These are phyloP conservation scores for Syritta pipiens DNA, from an alignment of 2,888 invertebrate genomes.

Conservation along the genomic window DNA sequence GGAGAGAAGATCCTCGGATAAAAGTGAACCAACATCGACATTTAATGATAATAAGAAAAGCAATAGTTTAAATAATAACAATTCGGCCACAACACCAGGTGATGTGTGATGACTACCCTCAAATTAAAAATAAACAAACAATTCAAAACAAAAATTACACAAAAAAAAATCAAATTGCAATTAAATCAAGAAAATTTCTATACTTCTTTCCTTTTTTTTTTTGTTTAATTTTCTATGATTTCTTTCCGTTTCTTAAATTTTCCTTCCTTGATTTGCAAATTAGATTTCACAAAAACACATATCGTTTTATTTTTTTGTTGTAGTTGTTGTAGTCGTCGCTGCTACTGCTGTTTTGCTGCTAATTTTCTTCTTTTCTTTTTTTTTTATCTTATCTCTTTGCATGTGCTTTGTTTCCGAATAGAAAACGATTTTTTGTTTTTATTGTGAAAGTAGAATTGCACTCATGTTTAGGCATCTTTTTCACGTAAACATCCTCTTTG, in stretches of 20 bases:
- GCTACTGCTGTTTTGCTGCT: conserved; percentile 13
- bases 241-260: background rate
- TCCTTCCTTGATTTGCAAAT: conserved; percentile 24
- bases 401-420: conserved; percentile 15
- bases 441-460: conserved; percentile 22
- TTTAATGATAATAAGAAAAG: conserved; percentile 79
- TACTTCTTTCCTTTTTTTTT: conserved; percentile 39
- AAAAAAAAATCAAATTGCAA: conserved; percentile 10
- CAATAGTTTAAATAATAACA: conserved; percentile 79
- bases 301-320: conserved; percentile 15
- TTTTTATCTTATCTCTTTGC: conserved; percentile 48
- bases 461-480: conserved; percentile 1
- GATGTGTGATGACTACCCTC: conserved; percentile 68
- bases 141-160: conserved; percentile 13
- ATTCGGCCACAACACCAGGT: conserved; percentile 80
- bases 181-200: conserved; percentile 8
- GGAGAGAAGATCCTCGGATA: conserved; percentile 79
- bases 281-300: conserved; percentile 12
- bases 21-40: conserved; percentile 79
- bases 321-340: conserved; percentile 39
- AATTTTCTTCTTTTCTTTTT: conserved; percentile 46
- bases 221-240: conserved; percentile 11
- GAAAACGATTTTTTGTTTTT: background rate
- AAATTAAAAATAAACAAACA: conserved; percentile 49
- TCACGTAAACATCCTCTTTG: background rate